Percentiles rank a stretch among this genome's conserved stretches.
These are phyloP conservation scores for Xenus cinereus DNA, from an alignment of 2,113 vertebrate genomes.

Conservation along the genomic window DNA sequence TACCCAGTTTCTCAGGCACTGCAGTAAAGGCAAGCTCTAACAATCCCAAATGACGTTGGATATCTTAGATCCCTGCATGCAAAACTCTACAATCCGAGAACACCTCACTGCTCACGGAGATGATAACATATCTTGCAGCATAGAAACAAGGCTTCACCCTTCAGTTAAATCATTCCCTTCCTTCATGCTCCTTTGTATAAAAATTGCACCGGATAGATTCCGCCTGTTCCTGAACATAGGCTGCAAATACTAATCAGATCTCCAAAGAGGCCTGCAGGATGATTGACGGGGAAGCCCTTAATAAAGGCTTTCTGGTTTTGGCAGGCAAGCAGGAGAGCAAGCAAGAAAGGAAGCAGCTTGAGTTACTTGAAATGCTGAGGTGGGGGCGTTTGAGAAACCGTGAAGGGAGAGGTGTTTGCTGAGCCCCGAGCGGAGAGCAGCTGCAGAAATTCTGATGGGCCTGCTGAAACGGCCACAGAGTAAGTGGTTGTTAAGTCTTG, in stretches of 20 bases:
- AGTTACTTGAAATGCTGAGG: conserved; percentile 56
- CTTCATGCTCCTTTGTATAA: background rate
- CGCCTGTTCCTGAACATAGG: background rate
- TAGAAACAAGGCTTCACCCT: background rate
- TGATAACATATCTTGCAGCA: background rate
- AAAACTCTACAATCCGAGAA: background rate
- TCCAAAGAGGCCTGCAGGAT: conserved; percentile 14
- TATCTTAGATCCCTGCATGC: background rate
- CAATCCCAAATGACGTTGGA: background rate
- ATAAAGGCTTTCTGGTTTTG: conserved; percentile 33
- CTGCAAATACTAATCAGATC: conserved; percentile 35
- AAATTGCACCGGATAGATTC: background rate
- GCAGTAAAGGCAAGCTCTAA: background rate
- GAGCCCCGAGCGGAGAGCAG: background rate
- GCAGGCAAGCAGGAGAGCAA: conserved; percentile 22
- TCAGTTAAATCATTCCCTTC: background rate
- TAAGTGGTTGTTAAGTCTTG: background rate
- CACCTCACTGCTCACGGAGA: background rate
- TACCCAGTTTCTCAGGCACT: background rate
- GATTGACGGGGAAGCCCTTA: conserved; percentile 50
- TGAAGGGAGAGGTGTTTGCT: conserved; percentile 46
- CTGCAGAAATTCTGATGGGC: conserved; percentile 9
- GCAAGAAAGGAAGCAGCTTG: conserved; percentile 52
- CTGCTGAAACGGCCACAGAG: background rate
- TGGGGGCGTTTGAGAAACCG: conserved; percentile 45